Base-by-base conservation (phyloP, 1,140 invertebrate genomes). In the Philotrypesis tridentata region DNA sequence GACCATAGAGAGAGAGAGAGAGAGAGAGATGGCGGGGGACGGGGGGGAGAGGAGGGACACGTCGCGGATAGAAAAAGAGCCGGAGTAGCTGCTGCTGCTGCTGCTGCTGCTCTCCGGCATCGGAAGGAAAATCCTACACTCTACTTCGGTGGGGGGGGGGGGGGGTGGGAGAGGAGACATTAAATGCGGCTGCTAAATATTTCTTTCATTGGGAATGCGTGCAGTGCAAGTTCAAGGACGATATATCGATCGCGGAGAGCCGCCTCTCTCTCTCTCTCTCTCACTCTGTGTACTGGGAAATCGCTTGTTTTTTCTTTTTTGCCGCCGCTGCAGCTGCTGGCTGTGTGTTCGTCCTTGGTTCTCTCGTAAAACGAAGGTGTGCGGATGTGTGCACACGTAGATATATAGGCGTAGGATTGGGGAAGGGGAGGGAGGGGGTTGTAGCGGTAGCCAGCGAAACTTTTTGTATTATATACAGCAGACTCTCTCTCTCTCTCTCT, bases 51-150 rank as follows among this genome's bases (percentile, higher is more conserved):
- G 23, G 23, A 75, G 78, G 77, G 74, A 60, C 23, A 40, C 14
- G 33, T 21, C n/a, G n/a, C n/a, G 37, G 71, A 33, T 63, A 40
- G 72, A 78, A 76, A 55, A 76, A 55, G 75, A 63, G 75, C 14
- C 5, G 5, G 21, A 61, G 60, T n/a, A n/a, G n/a, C n/a, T n/a
- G n/a, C n/a, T n/a, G n/a, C n/a, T n/a, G n/a, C n/a, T n/a, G n/a
- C n/a, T n/a, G n/a, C n/a, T n/a, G n/a, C n/a, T n/a, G n/a, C n/a
- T n/a, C n/a, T n/a, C n/a, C n/a, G n/a, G n/a, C n/a, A n/a, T 9
- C 5, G 3, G 61, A 14, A 0, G 61, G 48, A 65, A 65, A 65
- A 65, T 27, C 61, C 0, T 8, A 63, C n/a, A n/a, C n/a, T n/a
- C n/a, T n/a, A n/a, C n/a, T n/a, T n/a, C n/a, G n/a, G n/a, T n/a